phyloP scores from a whole-genome alignment of 2,888 invertebrate species.

The Limnephilus auricula region DNA sequence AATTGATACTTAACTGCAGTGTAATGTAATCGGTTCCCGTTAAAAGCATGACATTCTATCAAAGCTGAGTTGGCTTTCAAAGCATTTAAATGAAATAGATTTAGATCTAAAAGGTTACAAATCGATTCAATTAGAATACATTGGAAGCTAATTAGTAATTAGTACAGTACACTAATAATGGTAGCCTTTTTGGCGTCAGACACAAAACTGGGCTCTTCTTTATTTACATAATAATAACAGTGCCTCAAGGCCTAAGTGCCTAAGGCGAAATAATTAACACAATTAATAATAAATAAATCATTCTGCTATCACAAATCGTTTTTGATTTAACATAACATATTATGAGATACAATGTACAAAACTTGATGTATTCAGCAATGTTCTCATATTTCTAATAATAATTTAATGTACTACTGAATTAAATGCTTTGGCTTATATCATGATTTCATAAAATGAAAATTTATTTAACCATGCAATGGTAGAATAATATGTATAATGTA shows the following conservation, averaged over 20 bases:
- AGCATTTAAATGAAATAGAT: no score
- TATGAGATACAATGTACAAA: neutral
- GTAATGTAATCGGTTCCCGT: neutral
- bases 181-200: no score
- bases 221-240: neutral
- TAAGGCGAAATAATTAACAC: neutral
- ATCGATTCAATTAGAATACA: neutral
- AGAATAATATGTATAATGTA: neutral
- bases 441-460: neutral
- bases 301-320: neutral
- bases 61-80: neutral
- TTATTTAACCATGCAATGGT: neutral
- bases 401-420: neutral
- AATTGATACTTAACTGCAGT: neutral
- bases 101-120: no score
- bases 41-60: neutral
- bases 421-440: neutral
- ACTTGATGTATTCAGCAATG: neutral
- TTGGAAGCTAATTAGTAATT: neutral
- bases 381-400: neutral
- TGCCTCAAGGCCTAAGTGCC: no score
- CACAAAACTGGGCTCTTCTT: no score
- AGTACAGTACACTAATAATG: neutral
- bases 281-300: conserved; percentile 2
- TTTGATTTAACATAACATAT: neutral